Evolutionary conservation across 2,888 invertebrate genomes (phyloP).

Genomic region (Deilephila porcellus): DNA sequence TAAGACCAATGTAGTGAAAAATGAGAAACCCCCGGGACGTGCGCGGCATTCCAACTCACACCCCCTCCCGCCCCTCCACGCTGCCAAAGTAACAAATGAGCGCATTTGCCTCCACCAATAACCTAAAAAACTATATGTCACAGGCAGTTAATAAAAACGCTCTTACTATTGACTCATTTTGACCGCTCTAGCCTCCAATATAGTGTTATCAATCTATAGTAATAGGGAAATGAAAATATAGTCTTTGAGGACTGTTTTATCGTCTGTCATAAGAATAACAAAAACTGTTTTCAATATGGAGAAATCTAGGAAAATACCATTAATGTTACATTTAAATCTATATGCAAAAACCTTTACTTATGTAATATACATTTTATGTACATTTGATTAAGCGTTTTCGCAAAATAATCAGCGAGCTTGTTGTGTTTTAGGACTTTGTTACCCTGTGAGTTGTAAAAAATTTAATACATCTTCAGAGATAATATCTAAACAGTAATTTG

Average conservation of each 20-base stretch:
- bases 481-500: too few species aligned
- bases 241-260: neutral
- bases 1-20: constrained; percentile 85
- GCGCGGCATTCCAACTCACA: constrained; percentile 67
- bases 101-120: constrained; percentile 65
- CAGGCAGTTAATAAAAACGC: constrained; percentile 36
- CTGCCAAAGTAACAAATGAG: constrained; percentile 72
- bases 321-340: too few species aligned
- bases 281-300: too few species aligned
- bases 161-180: neutral
- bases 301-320: too few species aligned
- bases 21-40: constrained; percentile 79
- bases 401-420: too few species aligned
- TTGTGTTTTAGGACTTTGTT: too few species aligned
- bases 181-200: neutral
- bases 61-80: constrained; percentile 45
- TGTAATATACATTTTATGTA: too few species aligned
- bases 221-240: neutral
- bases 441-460: too few species aligned
- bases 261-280: too few species aligned
- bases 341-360: too few species aligned
- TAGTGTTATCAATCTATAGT: neutral
- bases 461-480: too few species aligned
- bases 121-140: constrained; percentile 41
- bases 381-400: too few species aligned